Conservation (phyloP, 1,140 invertebrate species). For the Rhagoletis pomonella region DNA sequence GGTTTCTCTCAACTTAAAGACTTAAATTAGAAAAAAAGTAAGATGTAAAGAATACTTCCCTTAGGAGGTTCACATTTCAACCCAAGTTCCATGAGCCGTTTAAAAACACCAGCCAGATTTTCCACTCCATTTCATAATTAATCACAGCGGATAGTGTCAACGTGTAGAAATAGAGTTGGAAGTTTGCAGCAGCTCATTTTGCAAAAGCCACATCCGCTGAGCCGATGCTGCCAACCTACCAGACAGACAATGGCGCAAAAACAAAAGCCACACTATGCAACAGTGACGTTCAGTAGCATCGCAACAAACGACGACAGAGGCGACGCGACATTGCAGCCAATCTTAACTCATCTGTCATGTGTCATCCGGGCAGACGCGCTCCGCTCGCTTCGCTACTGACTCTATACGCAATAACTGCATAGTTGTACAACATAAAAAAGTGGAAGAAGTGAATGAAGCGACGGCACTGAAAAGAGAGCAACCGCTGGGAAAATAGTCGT, state of each 20-base stretch:
- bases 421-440: constrained; percentile 18
- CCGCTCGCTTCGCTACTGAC: background rate
- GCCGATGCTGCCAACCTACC: constrained; percentile 13
- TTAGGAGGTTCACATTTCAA: background rate
- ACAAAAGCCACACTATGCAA: constrained; percentile 30
- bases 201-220: constrained; percentile 48
- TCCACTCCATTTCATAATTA: constrained; percentile 52
- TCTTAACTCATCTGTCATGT: constrained; percentile 49
- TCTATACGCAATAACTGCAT: constrained; percentile 26
- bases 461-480: constrained; percentile 23
- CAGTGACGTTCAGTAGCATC: no score
- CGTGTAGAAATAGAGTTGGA: constrained; percentile 8
- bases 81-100: background rate
- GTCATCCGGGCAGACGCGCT: background rate
- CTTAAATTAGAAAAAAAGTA: no score
- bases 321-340: constrained; percentile 30
- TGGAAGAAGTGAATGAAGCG: background rate
- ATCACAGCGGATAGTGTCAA: constrained; percentile 37
- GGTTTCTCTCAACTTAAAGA: no score
- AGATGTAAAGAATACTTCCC: no score
- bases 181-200: constrained; percentile 50
- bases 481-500: background rate
- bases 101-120: constrained; percentile 14
- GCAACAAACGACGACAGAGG: no score
- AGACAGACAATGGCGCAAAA: constrained; percentile 46